Evolutionary conservation across 2,888 invertebrate genomes (phyloP).

Genomic region (Mantis religiosa): DNA sequence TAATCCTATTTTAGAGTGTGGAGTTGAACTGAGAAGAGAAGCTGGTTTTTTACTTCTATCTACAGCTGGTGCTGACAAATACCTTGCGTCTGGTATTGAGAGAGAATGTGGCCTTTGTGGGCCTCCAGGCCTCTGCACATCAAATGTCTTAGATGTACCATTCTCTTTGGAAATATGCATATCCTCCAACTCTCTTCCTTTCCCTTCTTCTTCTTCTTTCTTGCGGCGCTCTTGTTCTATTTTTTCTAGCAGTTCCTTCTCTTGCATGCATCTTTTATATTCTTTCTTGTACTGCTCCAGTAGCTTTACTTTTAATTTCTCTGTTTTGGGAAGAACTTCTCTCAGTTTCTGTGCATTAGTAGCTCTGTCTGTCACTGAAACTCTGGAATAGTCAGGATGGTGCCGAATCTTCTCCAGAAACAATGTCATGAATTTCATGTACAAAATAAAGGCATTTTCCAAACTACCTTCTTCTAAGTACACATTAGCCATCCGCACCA

Average conservation of each 20-base stretch:
- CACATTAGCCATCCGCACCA: conserved; percentile 91
- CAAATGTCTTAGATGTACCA: too few species aligned
- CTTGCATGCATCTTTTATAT: conserved; percentile 61
- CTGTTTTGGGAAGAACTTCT: conserved; percentile 81
- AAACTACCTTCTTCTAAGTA: conserved; percentile 80
- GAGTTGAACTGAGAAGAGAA: conserved; percentile 38
- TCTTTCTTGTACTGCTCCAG: conserved; percentile 72
- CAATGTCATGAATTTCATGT: conserved; percentile 87
- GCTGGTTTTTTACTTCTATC: conserved; percentile 61
- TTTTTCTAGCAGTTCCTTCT: too few species aligned
- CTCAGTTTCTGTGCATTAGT: conserved; percentile 70
- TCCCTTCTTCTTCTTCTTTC: too few species aligned
- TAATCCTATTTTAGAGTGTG: conserved; percentile 42
- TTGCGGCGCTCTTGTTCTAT: too few species aligned
- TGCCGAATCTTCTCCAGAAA: conserved; percentile 86
- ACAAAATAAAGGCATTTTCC: conserved; percentile 86
- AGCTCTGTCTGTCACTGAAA: conserved; percentile 64
- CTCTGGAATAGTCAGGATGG: conserved; percentile 77
- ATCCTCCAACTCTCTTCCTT: too few species aligned
- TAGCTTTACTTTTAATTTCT: conserved; percentile 75
- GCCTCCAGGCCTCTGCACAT: too few species aligned
- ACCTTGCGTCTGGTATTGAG: too few species aligned
- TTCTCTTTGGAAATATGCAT: too few species aligned
- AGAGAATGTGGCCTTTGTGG: too few species aligned
- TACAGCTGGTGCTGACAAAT: conserved; percentile 35